Percentiles rank a stretch among this genome's conserved stretches.
phyloP scores from a whole-genome alignment of 2,797 vertebrate species.

The Parauchenoglanis ngamensis region DNA sequence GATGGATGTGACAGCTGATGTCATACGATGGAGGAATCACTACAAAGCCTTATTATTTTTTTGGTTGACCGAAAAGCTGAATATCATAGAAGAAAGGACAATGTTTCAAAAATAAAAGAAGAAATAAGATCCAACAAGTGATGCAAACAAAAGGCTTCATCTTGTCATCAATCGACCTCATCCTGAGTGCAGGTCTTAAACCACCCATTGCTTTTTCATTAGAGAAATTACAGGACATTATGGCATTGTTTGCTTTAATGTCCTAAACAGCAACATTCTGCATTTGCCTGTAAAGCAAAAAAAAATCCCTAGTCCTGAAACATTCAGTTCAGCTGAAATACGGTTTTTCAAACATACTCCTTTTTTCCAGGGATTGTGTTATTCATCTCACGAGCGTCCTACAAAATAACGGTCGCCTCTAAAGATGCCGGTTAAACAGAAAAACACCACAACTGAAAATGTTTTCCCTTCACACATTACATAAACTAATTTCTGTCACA shows the following conservation, averaged over 20 bases:
- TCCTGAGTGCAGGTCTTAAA: background rate
- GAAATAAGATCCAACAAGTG: background rate
- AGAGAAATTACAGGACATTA: too few relatives aligned
- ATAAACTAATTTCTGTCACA: background rate
- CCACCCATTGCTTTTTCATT: background rate
- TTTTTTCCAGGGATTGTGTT: background rate
- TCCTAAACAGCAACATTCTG: background rate
- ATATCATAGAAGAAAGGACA: background rate
- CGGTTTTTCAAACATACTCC: too few relatives aligned
- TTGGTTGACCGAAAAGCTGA: background rate
- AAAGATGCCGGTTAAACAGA: background rate
- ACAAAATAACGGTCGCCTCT: background rate
- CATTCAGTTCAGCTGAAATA: background rate
- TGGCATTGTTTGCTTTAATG: background rate
- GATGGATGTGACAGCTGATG: slow-evolving; percentile 16
- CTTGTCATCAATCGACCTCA: background rate
- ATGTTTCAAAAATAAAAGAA: background rate
- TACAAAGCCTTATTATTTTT: background rate
- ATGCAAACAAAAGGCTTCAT: background rate
- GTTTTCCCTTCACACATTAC: background rate
- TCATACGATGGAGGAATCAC: background rate
- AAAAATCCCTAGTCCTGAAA: background rate
- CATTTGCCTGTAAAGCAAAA: background rate
- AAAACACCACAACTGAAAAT: background rate
- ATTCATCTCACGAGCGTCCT: background rate